A percentile compares a stretch with the other conserved stretches of the same genome.
Evolutionary conservation across 2,888 invertebrate genomes (phyloP).

Genomic region (Idaea straminata): DNA sequence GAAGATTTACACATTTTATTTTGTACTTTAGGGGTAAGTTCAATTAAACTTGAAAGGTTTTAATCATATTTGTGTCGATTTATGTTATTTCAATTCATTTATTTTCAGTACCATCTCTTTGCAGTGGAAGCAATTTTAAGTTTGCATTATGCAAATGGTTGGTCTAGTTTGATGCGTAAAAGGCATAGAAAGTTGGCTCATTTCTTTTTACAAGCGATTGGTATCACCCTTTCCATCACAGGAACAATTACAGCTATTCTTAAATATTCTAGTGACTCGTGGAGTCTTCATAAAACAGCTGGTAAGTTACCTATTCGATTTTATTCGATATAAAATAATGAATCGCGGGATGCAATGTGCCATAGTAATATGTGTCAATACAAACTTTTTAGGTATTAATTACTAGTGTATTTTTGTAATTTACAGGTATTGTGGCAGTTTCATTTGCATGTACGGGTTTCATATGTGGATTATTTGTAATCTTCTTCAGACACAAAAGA

Average conservation of each 20-base stretch:
- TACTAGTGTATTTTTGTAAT: no score
- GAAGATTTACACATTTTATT: constrained; percentile 11
- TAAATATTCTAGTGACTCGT: not conserved
- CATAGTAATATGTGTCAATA: no score
- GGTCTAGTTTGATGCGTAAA: constrained; percentile 47
- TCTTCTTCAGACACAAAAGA: no score
- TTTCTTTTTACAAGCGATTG: constrained; percentile 43
- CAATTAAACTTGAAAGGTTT: no score
- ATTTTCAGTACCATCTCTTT: constrained; percentile 52
- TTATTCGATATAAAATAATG: not conserved
- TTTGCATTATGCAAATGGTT: constrained; percentile 50
- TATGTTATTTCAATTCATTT: not conserved
- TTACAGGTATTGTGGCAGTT: no score
- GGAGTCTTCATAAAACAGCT: not conserved
- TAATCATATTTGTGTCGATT: no score
- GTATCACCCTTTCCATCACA: constrained; percentile 28
- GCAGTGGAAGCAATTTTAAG: constrained; percentile 50
- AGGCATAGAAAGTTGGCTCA: constrained; percentile 43
- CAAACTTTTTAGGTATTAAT: no score
- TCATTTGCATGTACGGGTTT: no score
- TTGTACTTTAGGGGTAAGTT: constrained; percentile 21
- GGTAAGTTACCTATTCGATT: constrained; percentile 3
- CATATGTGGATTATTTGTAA: no score
- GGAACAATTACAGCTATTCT: constrained; percentile 29
- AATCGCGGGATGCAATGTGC: not conserved